A percentile compares a stretch with the other conserved stretches of the same genome.
Conservation (phyloP, 1,140 invertebrate species). For the Probaryconus sp. region DNA sequence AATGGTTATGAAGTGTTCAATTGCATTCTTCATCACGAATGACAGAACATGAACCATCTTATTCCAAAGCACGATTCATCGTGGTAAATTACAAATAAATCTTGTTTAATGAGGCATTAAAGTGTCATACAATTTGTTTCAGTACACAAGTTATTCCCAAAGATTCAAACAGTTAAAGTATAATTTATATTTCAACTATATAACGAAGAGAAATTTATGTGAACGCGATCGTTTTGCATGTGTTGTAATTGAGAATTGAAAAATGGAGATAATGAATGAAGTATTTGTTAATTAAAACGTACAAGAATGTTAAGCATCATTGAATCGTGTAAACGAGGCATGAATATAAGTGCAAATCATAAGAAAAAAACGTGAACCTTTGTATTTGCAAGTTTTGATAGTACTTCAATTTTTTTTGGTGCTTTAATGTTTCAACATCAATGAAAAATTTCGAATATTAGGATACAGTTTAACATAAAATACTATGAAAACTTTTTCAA, state of each 20-base stretch:
- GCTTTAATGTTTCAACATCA: background rate
- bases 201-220: background rate
- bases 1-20: constrained; percentile 34
- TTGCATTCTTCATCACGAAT: constrained; percentile 27
- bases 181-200: constrained; percentile 8
- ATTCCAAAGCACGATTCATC: constrained; percentile 28
- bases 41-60: constrained; percentile 34
- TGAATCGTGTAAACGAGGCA: constrained; percentile 18
- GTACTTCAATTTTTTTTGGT: constrained; percentile 16
- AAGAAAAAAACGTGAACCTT: constrained; percentile 25
- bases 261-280: constrained; percentile 8
- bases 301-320: constrained; percentile 15
- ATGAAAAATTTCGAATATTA: background rate
- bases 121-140: constrained; percentile 14
- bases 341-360: constrained; percentile 23
- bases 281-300: constrained; percentile 18
- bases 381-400: constrained; percentile 18
- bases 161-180: constrained; percentile 1
- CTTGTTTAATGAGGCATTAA: constrained; percentile 28
- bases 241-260: too few species aligned
- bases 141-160: constrained; percentile 8
- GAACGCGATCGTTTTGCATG: too few species aligned
- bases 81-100: constrained; percentile 43
- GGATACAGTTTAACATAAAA: too few species aligned
- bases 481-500: too few species aligned